phyloP scores from a whole-genome alignment of 2,888 invertebrate species.

The Nowickia ferox region DNA sequence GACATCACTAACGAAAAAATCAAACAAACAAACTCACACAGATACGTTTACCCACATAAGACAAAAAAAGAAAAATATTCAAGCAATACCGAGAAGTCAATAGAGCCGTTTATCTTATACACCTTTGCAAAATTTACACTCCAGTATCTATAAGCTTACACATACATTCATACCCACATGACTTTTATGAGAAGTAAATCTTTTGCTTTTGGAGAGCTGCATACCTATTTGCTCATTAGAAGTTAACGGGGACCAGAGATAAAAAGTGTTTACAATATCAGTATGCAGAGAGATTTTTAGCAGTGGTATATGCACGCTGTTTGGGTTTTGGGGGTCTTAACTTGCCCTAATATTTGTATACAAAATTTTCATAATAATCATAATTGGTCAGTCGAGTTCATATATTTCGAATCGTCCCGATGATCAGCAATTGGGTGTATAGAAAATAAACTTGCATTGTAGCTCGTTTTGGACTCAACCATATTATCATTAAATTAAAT shows the following conservation, averaged over 20 bases:
- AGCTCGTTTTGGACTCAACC: too few species aligned
- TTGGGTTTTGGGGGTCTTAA: not conserved
- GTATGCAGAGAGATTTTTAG: not conserved
- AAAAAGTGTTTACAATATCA: conserved; percentile 28
- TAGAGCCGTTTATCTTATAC: conserved; percentile 65
- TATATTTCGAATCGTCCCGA: too few species aligned
- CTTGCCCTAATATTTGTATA: not conserved
- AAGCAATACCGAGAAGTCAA: conserved; percentile 50
- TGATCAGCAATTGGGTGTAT: too few species aligned
- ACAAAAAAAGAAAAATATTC: conserved; percentile 24
- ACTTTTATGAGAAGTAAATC: conserved; percentile 19
- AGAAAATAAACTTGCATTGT: too few species aligned
- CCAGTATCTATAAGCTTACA: conserved; percentile 23
- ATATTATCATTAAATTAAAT: too few species aligned
- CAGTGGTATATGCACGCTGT: not conserved
- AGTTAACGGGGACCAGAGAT: conserved; percentile 17
- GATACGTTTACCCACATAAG: not conserved
- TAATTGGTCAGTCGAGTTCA: too few species aligned
- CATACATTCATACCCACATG: not conserved
- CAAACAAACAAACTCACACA: conserved; percentile 46
- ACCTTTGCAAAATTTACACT: conserved; percentile 67
- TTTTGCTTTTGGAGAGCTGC: not conserved
- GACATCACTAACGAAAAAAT: conserved; percentile 70
- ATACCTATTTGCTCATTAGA: not conserved
- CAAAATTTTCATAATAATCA: too few species aligned